Percentiles rank a stretch among this genome's conserved stretches.
These are phyloP conservation scores for Patiria pectinifera DNA, from an alignment of 53 echinoderm and acorn worm species.

Conservation along the genomic window DNA sequence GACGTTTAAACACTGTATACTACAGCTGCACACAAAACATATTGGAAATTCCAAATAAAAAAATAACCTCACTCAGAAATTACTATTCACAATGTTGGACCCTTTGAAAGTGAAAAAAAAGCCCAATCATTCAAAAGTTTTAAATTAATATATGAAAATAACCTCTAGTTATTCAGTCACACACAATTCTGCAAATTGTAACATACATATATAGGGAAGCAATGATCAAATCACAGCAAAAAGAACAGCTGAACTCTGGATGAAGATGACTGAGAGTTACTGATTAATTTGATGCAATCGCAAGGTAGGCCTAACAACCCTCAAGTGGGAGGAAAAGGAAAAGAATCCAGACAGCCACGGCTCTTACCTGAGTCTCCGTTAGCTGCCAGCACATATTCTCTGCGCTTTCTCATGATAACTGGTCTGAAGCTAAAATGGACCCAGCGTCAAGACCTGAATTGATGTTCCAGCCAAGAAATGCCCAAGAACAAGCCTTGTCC, in stretches of 20 bases:
- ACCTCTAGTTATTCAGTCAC: background rate
- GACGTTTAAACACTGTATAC: too few relatives aligned
- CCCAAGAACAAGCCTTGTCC: background rate
- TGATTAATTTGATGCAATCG: background rate
- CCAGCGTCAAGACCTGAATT: background rate
- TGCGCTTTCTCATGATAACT: constrained; percentile 19
- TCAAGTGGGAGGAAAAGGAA: background rate
- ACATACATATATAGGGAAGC: background rate
- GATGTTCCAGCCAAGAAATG: background rate
- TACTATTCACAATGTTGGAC: background rate
- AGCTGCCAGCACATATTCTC: background rate
- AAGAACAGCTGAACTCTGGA: background rate
- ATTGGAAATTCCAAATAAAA: background rate
- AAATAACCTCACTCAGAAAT: background rate
- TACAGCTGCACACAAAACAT: background rate
- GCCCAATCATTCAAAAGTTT: too few relatives aligned
- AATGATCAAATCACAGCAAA: background rate
- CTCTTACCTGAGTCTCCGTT: constrained; percentile 10
- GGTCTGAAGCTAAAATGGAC: background rate
- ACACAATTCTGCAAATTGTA: background rate
- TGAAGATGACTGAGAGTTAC: background rate
- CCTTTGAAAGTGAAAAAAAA: background rate
- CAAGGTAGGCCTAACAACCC: background rate
- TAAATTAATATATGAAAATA: too few relatives aligned
- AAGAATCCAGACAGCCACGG: background rate